A percentile compares a stretch with the other conserved stretches of the same genome.
Conservation (phyloP, 2,888 invertebrate species). For the Anarsia innoxiella region DNA sequence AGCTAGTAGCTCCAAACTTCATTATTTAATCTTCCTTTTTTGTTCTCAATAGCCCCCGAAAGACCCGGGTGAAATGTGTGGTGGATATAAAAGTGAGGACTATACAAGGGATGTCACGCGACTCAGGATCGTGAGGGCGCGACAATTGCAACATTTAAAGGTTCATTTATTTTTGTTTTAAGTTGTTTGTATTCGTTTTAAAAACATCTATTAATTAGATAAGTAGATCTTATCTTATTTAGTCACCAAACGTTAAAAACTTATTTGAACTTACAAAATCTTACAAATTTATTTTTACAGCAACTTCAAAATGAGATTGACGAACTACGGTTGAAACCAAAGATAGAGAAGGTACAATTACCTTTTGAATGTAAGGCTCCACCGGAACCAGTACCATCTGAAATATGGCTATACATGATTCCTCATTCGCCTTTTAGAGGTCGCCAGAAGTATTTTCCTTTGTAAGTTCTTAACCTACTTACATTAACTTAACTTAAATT, state of each 20-base stretch:
- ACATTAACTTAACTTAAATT: no score
- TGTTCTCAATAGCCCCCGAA: slow-evolving; percentile 32
- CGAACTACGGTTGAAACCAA: slow-evolving; percentile 51
- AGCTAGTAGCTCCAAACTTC: no score
- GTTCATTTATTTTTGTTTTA: no score
- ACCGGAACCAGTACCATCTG: slow-evolving; percentile 28
- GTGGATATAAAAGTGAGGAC: slow-evolving; percentile 46
- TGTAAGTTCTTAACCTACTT: slow-evolving; percentile 47
- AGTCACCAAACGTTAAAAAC: no score
- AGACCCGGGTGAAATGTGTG: slow-evolving; percentile 37
- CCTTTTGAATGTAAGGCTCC: slow-evolving; percentile 17
- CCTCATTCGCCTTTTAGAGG: slow-evolving; percentile 25
- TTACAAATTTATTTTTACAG: no score
- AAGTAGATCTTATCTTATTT: not conserved
- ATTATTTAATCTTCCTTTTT: no score
- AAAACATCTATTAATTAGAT: no score
- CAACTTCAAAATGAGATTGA: slow-evolving; percentile 48
- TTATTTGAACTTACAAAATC: no score
- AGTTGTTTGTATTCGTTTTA: no score
- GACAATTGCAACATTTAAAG: slow-evolving; percentile 68
- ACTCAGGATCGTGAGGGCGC: slow-evolving; percentile 53
- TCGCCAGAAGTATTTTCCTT: slow-evolving; percentile 53
- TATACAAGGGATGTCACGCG: slow-evolving; percentile 62
- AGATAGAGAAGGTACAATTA: slow-evolving; percentile 32
- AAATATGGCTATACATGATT: slow-evolving; percentile 37